phyloP scores from a whole-genome alignment of 2,797 vertebrate genomes.

The Trachops cirrhosus region DNA sequence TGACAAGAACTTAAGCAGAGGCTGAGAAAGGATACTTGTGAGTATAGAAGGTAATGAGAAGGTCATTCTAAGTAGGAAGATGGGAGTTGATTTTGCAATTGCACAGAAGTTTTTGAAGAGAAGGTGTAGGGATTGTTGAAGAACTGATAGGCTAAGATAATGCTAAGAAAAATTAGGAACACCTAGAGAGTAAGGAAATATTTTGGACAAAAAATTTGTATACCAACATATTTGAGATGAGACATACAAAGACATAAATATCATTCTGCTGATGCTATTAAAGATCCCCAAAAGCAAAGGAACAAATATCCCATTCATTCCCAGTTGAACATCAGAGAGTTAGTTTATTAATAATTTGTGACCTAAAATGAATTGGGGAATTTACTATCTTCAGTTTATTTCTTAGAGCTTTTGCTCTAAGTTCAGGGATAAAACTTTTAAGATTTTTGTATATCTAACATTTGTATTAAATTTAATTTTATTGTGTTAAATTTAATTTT shows the following conservation, averaged over 20 bases:
- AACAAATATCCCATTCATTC: slow-evolving; percentile 36
- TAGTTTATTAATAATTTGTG: neutral
- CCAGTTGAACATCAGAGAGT: neutral
- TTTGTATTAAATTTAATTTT: slow-evolving; percentile 28
- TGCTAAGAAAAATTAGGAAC: neutral
- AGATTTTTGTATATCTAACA: neutral
- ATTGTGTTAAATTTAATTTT: too few species aligned
- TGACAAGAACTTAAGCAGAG: neutral
- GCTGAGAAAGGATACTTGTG: neutral
- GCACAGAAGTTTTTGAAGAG: neutral
- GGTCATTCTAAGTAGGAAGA: slow-evolving; percentile 7
- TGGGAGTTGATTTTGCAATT: neutral
- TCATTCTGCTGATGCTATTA: neutral
- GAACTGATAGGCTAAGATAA: neutral
- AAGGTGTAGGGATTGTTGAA: neutral
- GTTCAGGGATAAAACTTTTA: slow-evolving; percentile 1
- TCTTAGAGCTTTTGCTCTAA: neutral
- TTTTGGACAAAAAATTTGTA: slow-evolving; percentile 16
- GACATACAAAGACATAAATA: slow-evolving; percentile 10
- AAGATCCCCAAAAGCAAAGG: neutral
- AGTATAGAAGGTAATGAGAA: neutral
- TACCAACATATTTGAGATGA: neutral
- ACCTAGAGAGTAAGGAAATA: neutral
- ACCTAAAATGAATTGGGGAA: neutral
- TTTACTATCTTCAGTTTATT: neutral